Percentiles rank a stretch among this genome's conserved stretches.
These are phyloP conservation scores for Urocolius indicus DNA, from an alignment of 2,113 vertebrate genomes.

Conservation along the genomic window DNA sequence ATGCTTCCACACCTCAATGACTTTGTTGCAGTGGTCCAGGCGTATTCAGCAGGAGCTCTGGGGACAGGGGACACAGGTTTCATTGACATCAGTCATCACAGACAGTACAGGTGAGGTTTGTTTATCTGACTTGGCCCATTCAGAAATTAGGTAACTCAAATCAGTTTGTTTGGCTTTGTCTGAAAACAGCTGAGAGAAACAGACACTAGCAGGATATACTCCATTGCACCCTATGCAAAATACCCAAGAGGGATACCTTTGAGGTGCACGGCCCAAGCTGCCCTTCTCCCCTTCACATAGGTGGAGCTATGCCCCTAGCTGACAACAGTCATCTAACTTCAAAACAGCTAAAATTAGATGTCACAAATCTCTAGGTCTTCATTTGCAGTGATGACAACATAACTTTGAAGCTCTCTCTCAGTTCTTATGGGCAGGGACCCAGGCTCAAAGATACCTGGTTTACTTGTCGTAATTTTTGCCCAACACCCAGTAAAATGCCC, in stretches of 20 bases:
- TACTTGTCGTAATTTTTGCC: not conserved
- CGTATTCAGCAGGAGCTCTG: not conserved
- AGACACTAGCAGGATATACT: not conserved
- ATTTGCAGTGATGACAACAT: not conserved
- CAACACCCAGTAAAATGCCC: not conserved
- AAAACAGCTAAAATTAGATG: not conserved
- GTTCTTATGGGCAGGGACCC: not conserved
- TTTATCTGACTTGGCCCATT: not conserved
- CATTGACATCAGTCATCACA: not conserved
- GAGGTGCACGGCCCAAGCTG: fast-evolving
- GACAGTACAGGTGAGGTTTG: not conserved
- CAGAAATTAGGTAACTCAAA: not conserved
- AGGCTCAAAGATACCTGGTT: not conserved
- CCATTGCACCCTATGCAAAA: not conserved
- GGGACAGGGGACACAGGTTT: not conserved
- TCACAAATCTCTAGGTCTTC: not conserved
- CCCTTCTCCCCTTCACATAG: not conserved
- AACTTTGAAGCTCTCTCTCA: not conserved
- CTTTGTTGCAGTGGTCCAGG: no score
- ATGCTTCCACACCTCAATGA: no score
- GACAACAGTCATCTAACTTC: not conserved
- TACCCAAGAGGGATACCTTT: not conserved
- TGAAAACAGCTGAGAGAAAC: not conserved
- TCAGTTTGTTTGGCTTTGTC: not conserved
- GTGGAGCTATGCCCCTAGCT: not conserved